Evolutionary conservation across 2,888 invertebrate species (phyloP), one percentile per base, ranked within the genome.

Genomic region (Palloptera scutellata): DNA sequence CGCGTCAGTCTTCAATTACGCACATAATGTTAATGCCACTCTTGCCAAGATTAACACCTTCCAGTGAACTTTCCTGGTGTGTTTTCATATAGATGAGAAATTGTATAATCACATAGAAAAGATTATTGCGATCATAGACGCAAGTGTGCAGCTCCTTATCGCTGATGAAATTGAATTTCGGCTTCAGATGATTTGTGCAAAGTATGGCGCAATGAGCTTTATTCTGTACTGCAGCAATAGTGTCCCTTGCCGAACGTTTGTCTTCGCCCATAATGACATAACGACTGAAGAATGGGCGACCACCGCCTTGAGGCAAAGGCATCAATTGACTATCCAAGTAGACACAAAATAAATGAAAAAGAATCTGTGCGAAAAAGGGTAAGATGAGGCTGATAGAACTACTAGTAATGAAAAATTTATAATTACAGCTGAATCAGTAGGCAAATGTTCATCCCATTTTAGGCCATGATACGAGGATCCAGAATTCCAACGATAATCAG

Each of bases 401-500:
- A n/a, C n/a, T n/a, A n/a, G n/a, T n/a, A n/a, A n/a, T n/a, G n/a
- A n/a, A n/a, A n/a, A n/a, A 57, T 17, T 12, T 13, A 40, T 10
- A 65, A 84, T 85, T 85, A 95, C 91, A 78, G 91, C 92, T 40
- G 94, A 90, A 87, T 97, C 97, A n/a, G 94, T 91, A 13, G 96
- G 96, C 74, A 93, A 86, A 77, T 91, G 89, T 69, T 91, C 91
- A 75, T 91, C 92, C 95, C 96, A 95, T 59, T 89, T 89, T 77
- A 92, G 90, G 15, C 90, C 90, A 77, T 90, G 89, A 77, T 89
- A 88, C 41, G 86, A 86, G 53, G 92, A 91, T 57, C 96, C 96
- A 67, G 91, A 89, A 85, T 92, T 91, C 96, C 97, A 97, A 72
- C 91, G 90, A 86, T 92, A 97, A 76, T 92, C 92, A 78, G 94